phyloP scores from a whole-genome alignment of 1,140 invertebrate genomes.

The Scaptodrosophila lebanonensis region DNA sequence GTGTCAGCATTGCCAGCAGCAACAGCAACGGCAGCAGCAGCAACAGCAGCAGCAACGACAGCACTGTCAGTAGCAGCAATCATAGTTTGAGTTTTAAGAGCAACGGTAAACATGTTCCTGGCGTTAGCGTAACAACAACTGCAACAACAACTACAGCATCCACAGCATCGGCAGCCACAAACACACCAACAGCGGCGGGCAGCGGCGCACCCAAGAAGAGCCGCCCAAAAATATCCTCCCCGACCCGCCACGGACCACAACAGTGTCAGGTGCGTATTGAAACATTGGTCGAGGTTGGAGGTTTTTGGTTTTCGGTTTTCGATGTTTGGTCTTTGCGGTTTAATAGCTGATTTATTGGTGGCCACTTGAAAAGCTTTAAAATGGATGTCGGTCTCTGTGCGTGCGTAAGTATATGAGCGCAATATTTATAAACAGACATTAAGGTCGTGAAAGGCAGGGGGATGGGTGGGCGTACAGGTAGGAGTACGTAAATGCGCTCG shows the following conservation, averaged over 20 bases:
- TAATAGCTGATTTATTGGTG: slow-evolving; percentile 48
- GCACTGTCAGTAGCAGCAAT: not conserved
- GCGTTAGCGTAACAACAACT: not conserved
- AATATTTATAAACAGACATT: slow-evolving; percentile 56
- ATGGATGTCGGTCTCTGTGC: too few species aligned
- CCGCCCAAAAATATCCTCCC: slow-evolving; percentile 85
- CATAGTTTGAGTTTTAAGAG: slow-evolving; percentile 50
- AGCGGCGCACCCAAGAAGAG: slow-evolving; percentile 80
- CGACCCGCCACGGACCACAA: slow-evolving; percentile 87
- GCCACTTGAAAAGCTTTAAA: slow-evolving; percentile 1
- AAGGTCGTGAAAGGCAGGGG: slow-evolving; percentile 44
- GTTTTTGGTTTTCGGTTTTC: slow-evolving; percentile 4
- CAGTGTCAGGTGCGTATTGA: slow-evolving; percentile 83
- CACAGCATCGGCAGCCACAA: slow-evolving; percentile 33
- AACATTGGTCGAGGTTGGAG: too few species aligned
- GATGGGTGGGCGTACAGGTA: slow-evolving; percentile 27
- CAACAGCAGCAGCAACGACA: slow-evolving; percentile 21
- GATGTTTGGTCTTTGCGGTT: slow-evolving; percentile 12
- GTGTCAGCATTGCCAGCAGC: slow-evolving; percentile 58
- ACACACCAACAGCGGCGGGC: slow-evolving; percentile 29
- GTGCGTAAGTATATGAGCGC: too few species aligned
- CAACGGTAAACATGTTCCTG: slow-evolving; percentile 40
- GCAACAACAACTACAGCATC: slow-evolving; percentile 15
- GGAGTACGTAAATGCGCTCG: slow-evolving; percentile 17
- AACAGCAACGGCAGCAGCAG: slow-evolving; percentile 35